phyloP scores from a whole-genome alignment of 2,113 vertebrate species.

The Silurus glanis region DNA sequence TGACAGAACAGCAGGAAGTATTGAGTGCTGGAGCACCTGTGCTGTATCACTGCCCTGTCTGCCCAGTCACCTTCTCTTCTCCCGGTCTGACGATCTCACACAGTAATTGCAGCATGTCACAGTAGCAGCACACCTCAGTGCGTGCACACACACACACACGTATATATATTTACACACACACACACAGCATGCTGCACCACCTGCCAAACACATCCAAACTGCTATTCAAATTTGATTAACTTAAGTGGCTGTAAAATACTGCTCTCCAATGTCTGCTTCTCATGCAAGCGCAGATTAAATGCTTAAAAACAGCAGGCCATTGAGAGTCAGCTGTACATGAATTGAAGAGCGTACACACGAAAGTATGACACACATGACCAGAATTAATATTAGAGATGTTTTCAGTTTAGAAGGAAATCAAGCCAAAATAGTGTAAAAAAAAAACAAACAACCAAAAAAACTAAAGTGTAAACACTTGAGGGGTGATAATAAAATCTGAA shows the following conservation, averaged over 20 bases:
- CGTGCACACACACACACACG: constrained; percentile 14
- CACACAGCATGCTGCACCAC: constrained; percentile 18
- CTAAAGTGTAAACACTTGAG: not conserved
- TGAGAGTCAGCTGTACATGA: not conserved
- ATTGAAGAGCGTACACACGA: not conserved
- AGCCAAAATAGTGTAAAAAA: not conserved
- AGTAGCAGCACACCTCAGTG: constrained; percentile 18
- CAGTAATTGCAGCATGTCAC: constrained; percentile 44
- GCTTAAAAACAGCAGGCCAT: not conserved
- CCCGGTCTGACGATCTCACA: constrained; percentile 25
- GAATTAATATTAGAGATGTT: constrained; percentile 2
- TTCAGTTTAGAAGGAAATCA: not conserved
- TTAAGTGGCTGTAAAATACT: constrained; percentile 43
- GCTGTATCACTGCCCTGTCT: constrained; percentile 28
- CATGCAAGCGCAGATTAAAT: constrained; percentile 21
- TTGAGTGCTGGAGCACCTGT: constrained; percentile 18
- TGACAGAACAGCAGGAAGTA: constrained; percentile 40
- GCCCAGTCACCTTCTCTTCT: constrained; percentile 19
- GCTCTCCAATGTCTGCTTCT: constrained; percentile 8
- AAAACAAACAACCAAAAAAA: not conserved
- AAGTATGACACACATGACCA: not conserved
- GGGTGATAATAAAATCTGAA: not conserved
- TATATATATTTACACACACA: not conserved
- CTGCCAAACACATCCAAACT: constrained; percentile 34
- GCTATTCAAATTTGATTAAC: constrained; percentile 39